Base-by-base conservation (phyloP, 2,113 vertebrate genomes). In the Antennarius striatus region DNA sequence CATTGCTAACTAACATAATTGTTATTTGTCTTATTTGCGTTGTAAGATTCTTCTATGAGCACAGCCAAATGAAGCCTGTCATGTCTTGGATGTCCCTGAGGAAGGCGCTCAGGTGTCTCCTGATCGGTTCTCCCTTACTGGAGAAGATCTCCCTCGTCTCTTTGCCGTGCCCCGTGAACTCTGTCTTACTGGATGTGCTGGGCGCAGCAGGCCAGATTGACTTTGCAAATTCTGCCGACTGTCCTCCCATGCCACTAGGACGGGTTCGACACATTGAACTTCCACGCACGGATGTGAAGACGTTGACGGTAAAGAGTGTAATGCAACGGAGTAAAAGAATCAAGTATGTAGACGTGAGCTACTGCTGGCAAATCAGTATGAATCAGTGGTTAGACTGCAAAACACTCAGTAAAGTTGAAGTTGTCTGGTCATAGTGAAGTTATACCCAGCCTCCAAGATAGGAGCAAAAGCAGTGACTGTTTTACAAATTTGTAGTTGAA, bases 101-200 rank as follows among this genome's bases (percentile, higher is more conserved):
- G 76, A 76, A 50, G 39, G 77, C 61, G 60, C 63, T 93, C 32
- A 66, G 22, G 77, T 82, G 82, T 68, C 75, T 93, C 39, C 73
- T 93, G 55, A 60, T 47, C 10, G 83, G 88, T 6, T 89, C 90
- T 9, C 84, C 83, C 29, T 73, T 87, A 2, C 83, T 93, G 40
- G 85, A 91, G 81, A 89, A 79, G 28, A 66, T 92, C 12, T 87
- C 88, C 0, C 66, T 93, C 14, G 63, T 91, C n/a, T 92, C 92
- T 52, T 59, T 89, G 49, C 92, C 92, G 0, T 93, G 92, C 67
- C 80, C 81, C 14, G 47, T 93, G 73, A 59, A 92, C 69, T 15
- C 56, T 0, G 53, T 90, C n/a, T 82, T 93, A 40, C 67, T 56
- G 8, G 16, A 75, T 40, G 56, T 88, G 7, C 74, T 91, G 46